A percentile compares a stretch with the other conserved stretches of the same genome.
Conservation (phyloP, 2,797 vertebrate genomes). For the Xenopus petersii region DNA sequence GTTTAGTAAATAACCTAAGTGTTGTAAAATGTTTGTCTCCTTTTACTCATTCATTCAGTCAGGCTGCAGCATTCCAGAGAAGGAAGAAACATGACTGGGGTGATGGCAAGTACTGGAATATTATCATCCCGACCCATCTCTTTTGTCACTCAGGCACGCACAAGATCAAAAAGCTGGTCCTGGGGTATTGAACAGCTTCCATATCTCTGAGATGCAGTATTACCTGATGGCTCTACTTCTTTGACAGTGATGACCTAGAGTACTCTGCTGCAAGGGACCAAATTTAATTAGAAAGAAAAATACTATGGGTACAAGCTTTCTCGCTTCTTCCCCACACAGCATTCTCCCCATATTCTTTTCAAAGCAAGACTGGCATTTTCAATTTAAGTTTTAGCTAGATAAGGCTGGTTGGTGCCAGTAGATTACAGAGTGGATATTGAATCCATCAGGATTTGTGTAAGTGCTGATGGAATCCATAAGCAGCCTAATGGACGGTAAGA, state of each 20-base stretch:
- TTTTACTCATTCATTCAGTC: too few relatives aligned
- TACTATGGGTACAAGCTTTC: conserved; percentile 30
- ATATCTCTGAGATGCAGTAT: conserved; percentile 28
- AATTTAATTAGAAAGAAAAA: conserved; percentile 65
- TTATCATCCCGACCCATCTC: conserved; percentile 22
- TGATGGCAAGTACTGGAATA: not conserved
- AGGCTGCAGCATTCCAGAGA: too few relatives aligned
- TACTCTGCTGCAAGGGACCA: conserved; percentile 24
- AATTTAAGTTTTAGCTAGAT: conserved; percentile 73
- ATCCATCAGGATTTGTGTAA: conserved; percentile 66
- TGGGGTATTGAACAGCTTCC: conserved; percentile 18
- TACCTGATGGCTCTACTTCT: conserved; percentile 2
- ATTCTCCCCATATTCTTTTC: conserved; percentile 38
- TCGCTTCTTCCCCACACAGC: conserved; percentile 41
- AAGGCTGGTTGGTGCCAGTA: conserved; percentile 71
- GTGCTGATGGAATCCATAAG: conserved; percentile 60
- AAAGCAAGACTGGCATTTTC: conserved; percentile 64
- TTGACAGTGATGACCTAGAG: conserved; percentile 17
- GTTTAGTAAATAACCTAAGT: too few relatives aligned
- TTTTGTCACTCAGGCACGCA: conserved; percentile 21
- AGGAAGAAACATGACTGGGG: too few relatives aligned
- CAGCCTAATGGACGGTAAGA: conserved; percentile 39
- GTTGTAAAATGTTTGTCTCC: too few relatives aligned
- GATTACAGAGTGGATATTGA: conserved; percentile 75
- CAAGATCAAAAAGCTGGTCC: conserved; percentile 16